A percentile compares a stretch with the other conserved stretches of the same genome.
Conservation (phyloP, 2,113 vertebrate genomes). For the Osmerus eperlanus region DNA sequence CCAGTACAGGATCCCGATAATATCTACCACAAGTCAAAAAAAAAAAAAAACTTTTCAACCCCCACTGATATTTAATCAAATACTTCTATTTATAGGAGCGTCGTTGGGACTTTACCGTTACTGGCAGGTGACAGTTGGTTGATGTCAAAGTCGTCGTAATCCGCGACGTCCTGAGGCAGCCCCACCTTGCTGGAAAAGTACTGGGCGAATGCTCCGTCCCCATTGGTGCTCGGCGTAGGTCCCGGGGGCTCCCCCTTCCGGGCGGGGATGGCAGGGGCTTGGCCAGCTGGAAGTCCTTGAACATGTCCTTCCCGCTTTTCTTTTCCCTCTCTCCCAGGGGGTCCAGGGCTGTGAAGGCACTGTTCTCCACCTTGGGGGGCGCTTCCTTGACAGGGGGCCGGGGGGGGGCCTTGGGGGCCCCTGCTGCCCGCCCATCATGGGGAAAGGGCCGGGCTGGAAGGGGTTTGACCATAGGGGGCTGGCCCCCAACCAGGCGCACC, state of each 20-base stretch:
- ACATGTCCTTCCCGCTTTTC: constrained; percentile 91
- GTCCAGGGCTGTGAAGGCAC: constrained; percentile 87
- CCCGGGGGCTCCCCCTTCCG: constrained; percentile 74
- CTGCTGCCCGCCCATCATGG: constrained; percentile 57
- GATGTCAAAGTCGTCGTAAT: constrained; percentile 75
- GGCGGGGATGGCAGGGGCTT: constrained; percentile 85
- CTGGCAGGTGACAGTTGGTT: constrained; percentile 66
- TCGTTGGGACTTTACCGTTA: constrained; percentile 56
- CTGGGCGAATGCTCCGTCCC: constrained; percentile 67
- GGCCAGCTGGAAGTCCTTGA: constrained; percentile 90
- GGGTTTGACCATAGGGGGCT: constrained; percentile 74
- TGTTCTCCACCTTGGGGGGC: constrained; percentile 74
- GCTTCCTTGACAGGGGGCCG: constrained; percentile 73
- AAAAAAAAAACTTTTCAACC: background rate
- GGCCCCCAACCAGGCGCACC: constrained; percentile 67
- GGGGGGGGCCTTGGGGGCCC: constrained; percentile 80
- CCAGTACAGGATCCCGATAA: background rate
- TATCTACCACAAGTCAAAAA: background rate
- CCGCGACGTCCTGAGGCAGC: constrained; percentile 71
- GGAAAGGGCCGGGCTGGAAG: constrained; percentile 76
- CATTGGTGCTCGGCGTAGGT: constrained; percentile 53
- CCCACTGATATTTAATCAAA: background rate
- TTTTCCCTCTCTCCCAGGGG: constrained; percentile 89
- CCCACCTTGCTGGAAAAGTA: constrained; percentile 80
- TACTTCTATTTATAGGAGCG: background rate